These are phyloP conservation scores for Calidris pygmaea DNA, from an alignment of 2,113 vertebrate species.

Conservation along the genomic window DNA sequence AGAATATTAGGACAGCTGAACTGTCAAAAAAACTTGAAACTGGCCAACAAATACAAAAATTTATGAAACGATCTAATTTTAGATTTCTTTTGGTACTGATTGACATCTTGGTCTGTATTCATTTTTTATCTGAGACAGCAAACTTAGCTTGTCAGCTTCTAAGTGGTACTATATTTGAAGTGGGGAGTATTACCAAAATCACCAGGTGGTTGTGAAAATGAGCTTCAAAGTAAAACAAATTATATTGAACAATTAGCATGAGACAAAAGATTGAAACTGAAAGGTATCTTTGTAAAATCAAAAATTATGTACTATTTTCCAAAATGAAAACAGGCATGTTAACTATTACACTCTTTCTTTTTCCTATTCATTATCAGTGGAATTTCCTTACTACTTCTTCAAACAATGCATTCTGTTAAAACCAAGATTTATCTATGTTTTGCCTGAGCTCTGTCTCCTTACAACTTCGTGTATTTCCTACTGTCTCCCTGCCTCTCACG, in stretches of 20 bases:
- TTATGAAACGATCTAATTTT: not conserved
- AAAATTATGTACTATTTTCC: not conserved
- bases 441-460: slow-evolving; percentile 10
- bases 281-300: not conserved
- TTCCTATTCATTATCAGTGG: not conserved
- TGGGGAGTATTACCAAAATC: not conserved
- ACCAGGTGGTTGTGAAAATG: not conserved
- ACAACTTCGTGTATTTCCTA: not conserved
- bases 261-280: not conserved
- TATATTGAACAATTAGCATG: not conserved
- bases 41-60: not conserved
- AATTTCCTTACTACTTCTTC: not conserved
- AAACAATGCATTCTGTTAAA: not conserved
- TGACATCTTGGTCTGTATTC: not conserved
- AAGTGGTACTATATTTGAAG: not conserved
- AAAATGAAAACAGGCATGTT: not conserved
- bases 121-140: not conserved
- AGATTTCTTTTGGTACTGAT: not conserved
- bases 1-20: not conserved
- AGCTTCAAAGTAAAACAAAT: not conserved
- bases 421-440: not conserved
- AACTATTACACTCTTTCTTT: not conserved
- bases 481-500: not conserved
- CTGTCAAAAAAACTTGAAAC: not conserved
- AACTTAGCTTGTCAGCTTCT: not conserved